These are phyloP conservation scores for Mactra quadrangularis DNA, from an alignment of 1,140 invertebrate species.

Conservation along the genomic window DNA sequence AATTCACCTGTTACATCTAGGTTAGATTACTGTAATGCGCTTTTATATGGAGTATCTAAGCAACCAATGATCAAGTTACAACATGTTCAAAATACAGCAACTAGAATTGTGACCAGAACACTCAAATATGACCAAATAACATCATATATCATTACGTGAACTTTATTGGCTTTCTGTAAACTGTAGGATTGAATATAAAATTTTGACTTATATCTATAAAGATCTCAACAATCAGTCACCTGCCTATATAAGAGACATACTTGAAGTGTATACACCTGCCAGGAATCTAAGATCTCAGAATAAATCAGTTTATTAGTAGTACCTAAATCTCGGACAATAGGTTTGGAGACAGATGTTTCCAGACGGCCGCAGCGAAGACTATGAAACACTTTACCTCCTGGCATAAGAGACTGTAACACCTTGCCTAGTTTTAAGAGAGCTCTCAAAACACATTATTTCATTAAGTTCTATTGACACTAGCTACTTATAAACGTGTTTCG, in stretches of 20 bases:
- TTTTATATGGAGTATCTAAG: too few species aligned
- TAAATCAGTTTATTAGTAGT: not conserved
- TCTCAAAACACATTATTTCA: too few species aligned
- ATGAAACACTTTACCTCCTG: constrained; percentile 19
- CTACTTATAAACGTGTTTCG: too few species aligned
- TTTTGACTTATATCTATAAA: constrained; percentile 10
- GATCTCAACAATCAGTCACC: constrained; percentile 10
- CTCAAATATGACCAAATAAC: constrained; percentile 15
- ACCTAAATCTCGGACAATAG: constrained; percentile 4
- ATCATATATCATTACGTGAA: constrained; percentile 19
- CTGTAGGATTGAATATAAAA: constrained; percentile 10
- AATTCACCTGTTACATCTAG: constrained; percentile 56
- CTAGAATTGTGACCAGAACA: constrained; percentile 28
- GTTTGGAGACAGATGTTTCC: constrained; percentile 20
- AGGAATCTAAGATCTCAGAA: constrained; percentile 24
- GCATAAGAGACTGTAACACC: too few species aligned
- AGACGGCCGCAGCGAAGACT: constrained; percentile 15
- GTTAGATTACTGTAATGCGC: constrained; percentile 49
- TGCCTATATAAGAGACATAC: not conserved
- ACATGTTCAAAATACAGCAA: constrained; percentile 38
- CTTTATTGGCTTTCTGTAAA: constrained; percentile 37
- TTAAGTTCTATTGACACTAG: too few species aligned
- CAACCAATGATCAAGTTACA: too few species aligned
- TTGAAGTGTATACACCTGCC: constrained; percentile 5
- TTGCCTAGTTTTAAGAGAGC: too few species aligned